Base-by-base conservation (phyloP, 2,888 invertebrate genomes). In the Meloe dianella region DNA sequence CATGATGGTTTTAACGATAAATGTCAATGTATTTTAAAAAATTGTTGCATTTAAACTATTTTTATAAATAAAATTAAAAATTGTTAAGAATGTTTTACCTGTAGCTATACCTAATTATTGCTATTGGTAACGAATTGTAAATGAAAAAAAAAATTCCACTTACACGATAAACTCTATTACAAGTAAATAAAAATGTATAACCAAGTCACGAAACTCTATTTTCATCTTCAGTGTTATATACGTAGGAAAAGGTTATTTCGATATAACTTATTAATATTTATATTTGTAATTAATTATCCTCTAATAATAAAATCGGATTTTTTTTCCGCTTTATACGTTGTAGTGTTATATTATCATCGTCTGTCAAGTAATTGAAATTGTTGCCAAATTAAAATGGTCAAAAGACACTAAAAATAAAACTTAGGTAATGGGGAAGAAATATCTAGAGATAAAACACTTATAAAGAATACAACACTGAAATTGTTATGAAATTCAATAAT, bases 341-440 rank as follows among this genome's bases (percentile, higher is more conserved):
- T 41, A 41, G 5, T 7, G 2, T 20, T 47, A 41, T n/a, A 17
- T 41, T 17, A 12, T 20, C 12, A 54, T 54, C 9, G 22, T 54
- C 56, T 14, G 35, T 56, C 29, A 29, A 61, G 66, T 54, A 66
- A 62, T 60, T 58, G 60, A 60, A 60, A 60, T 63, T 32, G 2
- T 62, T 68, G 68, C 68, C 68, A 68, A 68, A 68, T 60, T 63
- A 65, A 68, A 65, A 68, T 65, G 61, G 68, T 3, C 4, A 65
- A 47, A 65, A 68, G n/a, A n/a, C n/a, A 60, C 65, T 68, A 68
- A 56, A 68, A 68, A 68, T 68, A 68, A 65, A 54, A 56, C 51
- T 17, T 17, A 60, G 61, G 56, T 58, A 63, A 57, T 9, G 24
- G 10, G 22, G 22, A 47, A 38, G 51, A 47, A n/a, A 38, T 38